Conservation (phyloP, 2,797 vertebrate species). For the Phrynocephalus forsythii region DNA sequence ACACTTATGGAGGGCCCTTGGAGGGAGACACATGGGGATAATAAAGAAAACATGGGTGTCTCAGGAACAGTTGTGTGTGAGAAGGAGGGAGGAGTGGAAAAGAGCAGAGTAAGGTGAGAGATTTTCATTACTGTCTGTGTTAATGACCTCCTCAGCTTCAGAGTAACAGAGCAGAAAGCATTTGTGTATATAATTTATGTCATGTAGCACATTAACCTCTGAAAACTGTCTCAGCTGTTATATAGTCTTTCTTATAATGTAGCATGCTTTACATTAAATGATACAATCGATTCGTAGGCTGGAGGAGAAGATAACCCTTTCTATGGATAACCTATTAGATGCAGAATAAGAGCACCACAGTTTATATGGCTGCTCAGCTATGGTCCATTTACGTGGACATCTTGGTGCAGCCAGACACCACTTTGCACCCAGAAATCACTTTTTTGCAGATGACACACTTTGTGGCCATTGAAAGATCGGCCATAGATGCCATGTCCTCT, state of each 20-base stretch:
- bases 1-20: conserved; percentile 64
- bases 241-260: conserved; percentile 55
- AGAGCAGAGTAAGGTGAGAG: not conserved
- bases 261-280: conserved; percentile 60
- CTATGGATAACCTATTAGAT: not conserved
- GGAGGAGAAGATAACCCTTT: not conserved
- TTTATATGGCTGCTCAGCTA: not conserved
- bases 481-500: not conserved
- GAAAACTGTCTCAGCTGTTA: not conserved
- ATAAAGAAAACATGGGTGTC: conserved; percentile 65
- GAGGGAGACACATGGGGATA: conserved; percentile 50
- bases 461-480: not conserved
- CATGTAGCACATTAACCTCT: conserved; percentile 53
- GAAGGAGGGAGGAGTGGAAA: not conserved
- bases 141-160: conserved; percentile 66
- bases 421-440: not conserved
- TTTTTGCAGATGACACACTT: not conserved
- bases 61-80: conserved; percentile 18
- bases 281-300: not conserved
- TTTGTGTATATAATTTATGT: conserved; percentile 73
- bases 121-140: conserved; percentile 56
- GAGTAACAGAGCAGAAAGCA: conserved; percentile 70
- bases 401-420: not conserved
- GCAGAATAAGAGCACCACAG: not conserved
- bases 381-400: not conserved